Conservation (phyloP, 2,888 invertebrate species). For the Dioctria linearis region DNA sequence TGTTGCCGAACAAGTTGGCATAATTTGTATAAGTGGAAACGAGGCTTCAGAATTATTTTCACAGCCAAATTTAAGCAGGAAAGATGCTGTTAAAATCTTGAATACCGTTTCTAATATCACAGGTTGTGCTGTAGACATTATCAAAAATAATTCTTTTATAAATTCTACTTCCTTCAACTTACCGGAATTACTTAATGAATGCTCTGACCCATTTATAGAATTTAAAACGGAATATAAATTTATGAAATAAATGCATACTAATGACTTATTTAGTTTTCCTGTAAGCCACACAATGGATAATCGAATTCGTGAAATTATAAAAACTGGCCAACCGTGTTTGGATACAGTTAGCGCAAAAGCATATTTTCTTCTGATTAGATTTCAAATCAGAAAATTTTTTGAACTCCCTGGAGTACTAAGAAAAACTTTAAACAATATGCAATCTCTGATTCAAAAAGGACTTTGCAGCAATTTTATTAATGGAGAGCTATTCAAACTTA, state of each 20-base stretch:
- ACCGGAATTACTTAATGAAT: background rate
- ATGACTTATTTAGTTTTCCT: too few species aligned
- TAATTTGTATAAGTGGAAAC: too few species aligned
- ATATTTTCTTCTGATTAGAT: constrained; percentile 14
- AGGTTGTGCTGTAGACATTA: too few species aligned
- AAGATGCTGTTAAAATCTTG: too few species aligned
- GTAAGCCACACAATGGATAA: constrained; percentile 24
- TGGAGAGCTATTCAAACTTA: background rate
- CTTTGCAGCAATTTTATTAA: background rate
- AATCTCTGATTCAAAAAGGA: background rate
- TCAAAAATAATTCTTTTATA: too few species aligned
- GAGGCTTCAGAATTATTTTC: too few species aligned
- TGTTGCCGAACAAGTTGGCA: too few species aligned
- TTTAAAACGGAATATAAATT: background rate
- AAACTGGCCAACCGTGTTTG: background rate
- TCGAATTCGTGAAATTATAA: background rate
- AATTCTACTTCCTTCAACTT: too few species aligned
- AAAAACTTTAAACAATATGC: constrained; percentile 17
- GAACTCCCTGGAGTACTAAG: constrained; percentile 19
- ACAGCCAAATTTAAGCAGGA: too few species aligned
- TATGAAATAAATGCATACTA: background rate
- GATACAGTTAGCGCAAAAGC: background rate
- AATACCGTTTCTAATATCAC: too few species aligned
- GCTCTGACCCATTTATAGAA: background rate
- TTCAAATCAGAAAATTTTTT: constrained; percentile 42